A percentile compares a stretch with the other conserved stretches of the same genome.
These are phyloP conservation scores for Alviniconcha marisindica DNA, from an alignment of 1,140 invertebrate species.

Conservation along the genomic window DNA sequence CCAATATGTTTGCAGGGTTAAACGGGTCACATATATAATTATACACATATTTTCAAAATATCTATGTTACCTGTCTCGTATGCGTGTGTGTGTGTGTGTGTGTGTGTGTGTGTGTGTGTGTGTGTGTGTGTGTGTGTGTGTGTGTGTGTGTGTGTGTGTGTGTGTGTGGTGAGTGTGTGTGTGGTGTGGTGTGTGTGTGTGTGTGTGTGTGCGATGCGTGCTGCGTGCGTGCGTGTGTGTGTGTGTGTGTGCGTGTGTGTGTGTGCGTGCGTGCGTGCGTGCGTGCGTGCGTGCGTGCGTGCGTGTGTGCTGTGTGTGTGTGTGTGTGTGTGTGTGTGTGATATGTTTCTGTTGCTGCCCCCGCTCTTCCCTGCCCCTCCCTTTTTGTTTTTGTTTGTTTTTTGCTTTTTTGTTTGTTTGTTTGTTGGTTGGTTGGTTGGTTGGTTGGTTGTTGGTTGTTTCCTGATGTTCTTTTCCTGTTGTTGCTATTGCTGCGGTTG, in stretches of 20 bases:
- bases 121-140: constrained; percentile 17
- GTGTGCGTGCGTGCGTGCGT: constrained; percentile 5
- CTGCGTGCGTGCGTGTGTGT: constrained; percentile 4
- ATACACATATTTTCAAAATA: too few relatives aligned
- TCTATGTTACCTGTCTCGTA: neutral
- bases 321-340: constrained; percentile 9
- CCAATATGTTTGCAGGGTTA: too few relatives aligned
- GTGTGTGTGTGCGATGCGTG: neutral
- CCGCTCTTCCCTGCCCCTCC: too few relatives aligned
- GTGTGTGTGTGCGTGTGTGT: neutral
- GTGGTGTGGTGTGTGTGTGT: neutral
- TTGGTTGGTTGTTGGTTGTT: neutral
- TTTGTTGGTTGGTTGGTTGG: too few relatives aligned
- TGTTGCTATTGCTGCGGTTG: neutral
- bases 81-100: neutral
- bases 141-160: neutral
- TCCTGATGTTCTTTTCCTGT: neutral
- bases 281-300: constrained; percentile 3
- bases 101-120: constrained; percentile 1
- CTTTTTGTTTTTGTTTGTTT: too few relatives aligned
- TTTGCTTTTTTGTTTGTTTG: too few relatives aligned
- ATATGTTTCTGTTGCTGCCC: too few relatives aligned
- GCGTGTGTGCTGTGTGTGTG: constrained; percentile 4
- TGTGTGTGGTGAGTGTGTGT: neutral
- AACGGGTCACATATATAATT: too few relatives aligned